Conservation (phyloP, 2,888 invertebrate genomes). For the Eupeodes latifasciatus region DNA sequence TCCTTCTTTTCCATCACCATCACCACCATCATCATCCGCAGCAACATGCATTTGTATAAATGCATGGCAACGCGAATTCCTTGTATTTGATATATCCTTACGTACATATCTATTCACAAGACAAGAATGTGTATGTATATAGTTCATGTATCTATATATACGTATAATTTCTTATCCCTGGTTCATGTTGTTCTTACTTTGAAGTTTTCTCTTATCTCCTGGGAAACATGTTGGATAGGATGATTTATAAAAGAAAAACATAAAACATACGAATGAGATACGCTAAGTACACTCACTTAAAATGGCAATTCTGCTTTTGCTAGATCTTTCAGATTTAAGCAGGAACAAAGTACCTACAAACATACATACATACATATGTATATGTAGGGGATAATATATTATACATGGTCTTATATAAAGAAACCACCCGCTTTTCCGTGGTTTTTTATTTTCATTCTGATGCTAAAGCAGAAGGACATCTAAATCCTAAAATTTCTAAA, state of each 20-base stretch:
- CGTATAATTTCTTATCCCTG: conserved; percentile 58
- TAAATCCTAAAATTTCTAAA: conserved; percentile 28
- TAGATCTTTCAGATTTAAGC: conserved; percentile 27
- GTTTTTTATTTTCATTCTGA: conserved; percentile 35
- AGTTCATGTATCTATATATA: neutral
- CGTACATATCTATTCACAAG: neutral
- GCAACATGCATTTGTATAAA: conserved; percentile 8
- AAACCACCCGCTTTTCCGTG: conserved; percentile 35
- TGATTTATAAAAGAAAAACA: conserved; percentile 70
- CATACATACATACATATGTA: neutral
- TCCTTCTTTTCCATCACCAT: conserved; percentile 40
- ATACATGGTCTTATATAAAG: conserved; percentile 24
- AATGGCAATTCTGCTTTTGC: conserved; percentile 34
- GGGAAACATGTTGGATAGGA: conserved; percentile 75
- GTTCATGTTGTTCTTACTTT: conserved; percentile 71
- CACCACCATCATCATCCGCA: neutral
- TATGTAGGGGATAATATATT: conserved; percentile 37
- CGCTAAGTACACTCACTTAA: conserved; percentile 67
- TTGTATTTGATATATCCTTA: neutral
- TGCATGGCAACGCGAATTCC: conserved; percentile 15
- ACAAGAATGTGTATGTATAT: too few relatives aligned
- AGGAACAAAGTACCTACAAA: conserved; percentile 8
- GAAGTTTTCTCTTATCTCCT: conserved; percentile 73
- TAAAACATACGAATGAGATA: conserved; percentile 60
- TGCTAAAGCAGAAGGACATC: conserved; percentile 23